These are phyloP conservation scores for Salminus brasiliensis DNA, from an alignment of 2,113 vertebrate genomes.

Conservation along the genomic window DNA sequence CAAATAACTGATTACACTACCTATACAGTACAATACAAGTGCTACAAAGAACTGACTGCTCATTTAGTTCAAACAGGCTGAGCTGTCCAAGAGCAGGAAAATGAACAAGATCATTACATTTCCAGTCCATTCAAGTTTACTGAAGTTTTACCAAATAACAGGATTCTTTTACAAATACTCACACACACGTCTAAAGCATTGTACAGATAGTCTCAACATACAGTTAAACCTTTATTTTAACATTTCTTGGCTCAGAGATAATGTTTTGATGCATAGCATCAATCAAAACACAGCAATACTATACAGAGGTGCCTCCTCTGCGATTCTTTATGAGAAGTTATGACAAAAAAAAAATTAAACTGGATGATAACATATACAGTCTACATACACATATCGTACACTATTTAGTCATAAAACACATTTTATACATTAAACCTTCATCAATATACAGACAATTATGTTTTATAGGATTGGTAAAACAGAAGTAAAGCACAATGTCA, in stretches of 20 bases:
- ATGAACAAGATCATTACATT: no score
- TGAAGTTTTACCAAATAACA: no score
- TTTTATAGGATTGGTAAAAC: not conserved
- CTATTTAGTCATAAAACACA: constrained; percentile 47
- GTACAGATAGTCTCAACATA: not conserved
- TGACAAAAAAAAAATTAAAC: not conserved
- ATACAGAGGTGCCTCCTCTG: not conserved
- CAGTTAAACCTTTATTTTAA: not conserved
- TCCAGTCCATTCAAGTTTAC: no score
- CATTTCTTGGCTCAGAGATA: not conserved
- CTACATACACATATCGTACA: not conserved
- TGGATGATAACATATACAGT: no score
- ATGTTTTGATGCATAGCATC: not conserved
- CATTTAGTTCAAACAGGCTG: no score
- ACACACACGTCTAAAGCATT: no score
- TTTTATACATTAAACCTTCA: constrained; percentile 17
- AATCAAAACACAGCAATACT: not conserved
- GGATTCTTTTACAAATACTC: not conserved
- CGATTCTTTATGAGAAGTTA: not conserved
- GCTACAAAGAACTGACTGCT: no score
- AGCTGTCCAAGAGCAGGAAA: no score
- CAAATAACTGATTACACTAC: no score
- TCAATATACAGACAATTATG: constrained; percentile 42
- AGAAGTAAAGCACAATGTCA: not conserved
- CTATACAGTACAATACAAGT: no score